Conservation (phyloP, 2,888 invertebrate species). For the Apotomis betuletana region DNA sequence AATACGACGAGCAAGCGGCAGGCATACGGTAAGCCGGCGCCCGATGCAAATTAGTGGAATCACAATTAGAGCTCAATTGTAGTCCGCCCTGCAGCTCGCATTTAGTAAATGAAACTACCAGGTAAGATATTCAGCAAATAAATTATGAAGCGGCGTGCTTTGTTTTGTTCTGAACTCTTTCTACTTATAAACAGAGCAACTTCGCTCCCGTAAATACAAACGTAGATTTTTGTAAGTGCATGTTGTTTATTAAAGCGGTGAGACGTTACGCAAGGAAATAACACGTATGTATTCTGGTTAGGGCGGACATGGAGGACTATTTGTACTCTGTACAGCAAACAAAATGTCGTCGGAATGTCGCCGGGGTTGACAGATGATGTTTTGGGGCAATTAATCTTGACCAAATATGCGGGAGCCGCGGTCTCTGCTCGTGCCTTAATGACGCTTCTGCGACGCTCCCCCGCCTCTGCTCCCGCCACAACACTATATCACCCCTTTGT, state of each 20-base stretch:
- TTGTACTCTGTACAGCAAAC: conserved; percentile 74
- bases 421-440: conserved; percentile 64
- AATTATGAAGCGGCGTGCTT: conserved; percentile 62
- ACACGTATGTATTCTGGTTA: conserved; percentile 50
- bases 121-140: conserved; percentile 68
- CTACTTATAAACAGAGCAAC: conserved; percentile 45
- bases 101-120: conserved; percentile 72
- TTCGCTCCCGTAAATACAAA: conserved; percentile 45
- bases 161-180: conserved; percentile 52
- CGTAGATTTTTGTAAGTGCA: conserved; percentile 43
- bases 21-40: conserved; percentile 54
- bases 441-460: conserved; percentile 58
- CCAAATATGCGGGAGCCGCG: conserved; percentile 78
- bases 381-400: conserved; percentile 79
- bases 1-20: conserved; percentile 47
- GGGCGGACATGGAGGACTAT: conserved; percentile 66
- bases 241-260: conserved; percentile 31
- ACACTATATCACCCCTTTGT: conserved; percentile 31
- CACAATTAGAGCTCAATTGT: conserved; percentile 77
- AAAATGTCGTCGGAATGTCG: conserved; percentile 72
- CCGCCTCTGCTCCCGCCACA: conserved; percentile 45
- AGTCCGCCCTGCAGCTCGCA: conserved; percentile 67
- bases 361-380: conserved; percentile 78
- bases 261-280: conserved; percentile 55
- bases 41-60: conserved; percentile 78